Percentiles rank a stretch among this genome's conserved stretches.
Conservation (phyloP, 2,888 invertebrate species). For the Sesia apiformis region DNA sequence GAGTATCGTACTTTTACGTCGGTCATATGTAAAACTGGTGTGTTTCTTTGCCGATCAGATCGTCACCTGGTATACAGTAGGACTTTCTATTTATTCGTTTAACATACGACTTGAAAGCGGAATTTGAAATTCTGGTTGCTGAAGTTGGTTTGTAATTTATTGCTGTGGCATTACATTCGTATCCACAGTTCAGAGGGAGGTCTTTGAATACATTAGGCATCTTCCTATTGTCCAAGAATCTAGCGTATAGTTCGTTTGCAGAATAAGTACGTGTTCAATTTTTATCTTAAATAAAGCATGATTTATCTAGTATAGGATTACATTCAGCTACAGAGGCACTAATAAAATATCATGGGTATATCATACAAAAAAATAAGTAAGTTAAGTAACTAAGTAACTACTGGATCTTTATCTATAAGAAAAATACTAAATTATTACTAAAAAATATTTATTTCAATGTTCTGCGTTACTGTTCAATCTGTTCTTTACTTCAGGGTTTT, state of each 20-base stretch:
- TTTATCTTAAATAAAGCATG: too few relatives aligned
- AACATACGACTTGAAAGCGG: constrained; percentile 19
- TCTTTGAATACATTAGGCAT: not conserved
- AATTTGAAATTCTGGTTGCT: constrained; percentile 3
- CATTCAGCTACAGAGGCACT: too few relatives aligned
- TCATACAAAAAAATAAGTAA: too few relatives aligned
- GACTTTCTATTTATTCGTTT: constrained; percentile 26
- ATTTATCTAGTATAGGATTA: too few relatives aligned
- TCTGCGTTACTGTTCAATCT: too few relatives aligned
- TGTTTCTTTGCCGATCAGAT: constrained; percentile 60
- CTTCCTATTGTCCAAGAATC: not conserved
- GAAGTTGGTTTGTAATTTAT: not conserved
- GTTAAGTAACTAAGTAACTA: too few relatives aligned
- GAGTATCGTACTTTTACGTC: constrained; percentile 68
- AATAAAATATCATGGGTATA: too few relatives aligned
- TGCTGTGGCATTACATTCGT: not conserved
- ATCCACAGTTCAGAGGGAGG: not conserved
- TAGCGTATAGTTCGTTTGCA: not conserved
- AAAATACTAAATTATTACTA: too few relatives aligned
- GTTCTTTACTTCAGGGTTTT: too few relatives aligned
- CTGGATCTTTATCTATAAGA: too few relatives aligned
- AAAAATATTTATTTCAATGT: too few relatives aligned
- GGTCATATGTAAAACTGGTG: constrained; percentile 68
- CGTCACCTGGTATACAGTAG: constrained; percentile 47
- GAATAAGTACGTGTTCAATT: not conserved